Conservation (phyloP, 2,888 invertebrate genomes). For the Xestoiulus laeticollis region DNA sequence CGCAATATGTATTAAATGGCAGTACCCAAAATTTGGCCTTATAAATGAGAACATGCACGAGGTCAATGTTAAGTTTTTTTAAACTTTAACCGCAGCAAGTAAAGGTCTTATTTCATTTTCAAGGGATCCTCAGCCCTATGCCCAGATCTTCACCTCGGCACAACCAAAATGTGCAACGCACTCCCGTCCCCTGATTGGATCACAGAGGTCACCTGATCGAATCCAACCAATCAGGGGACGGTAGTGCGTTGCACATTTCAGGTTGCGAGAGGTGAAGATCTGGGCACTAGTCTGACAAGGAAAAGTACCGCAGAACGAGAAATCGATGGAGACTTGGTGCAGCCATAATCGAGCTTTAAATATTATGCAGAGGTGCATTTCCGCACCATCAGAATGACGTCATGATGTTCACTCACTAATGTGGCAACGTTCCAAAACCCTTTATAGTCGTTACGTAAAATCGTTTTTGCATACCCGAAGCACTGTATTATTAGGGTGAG, state of each 20-base stretch:
- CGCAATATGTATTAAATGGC: not conserved
- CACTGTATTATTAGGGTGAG: not conserved
- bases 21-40: not conserved
- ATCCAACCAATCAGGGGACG: no score
- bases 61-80: not conserved
- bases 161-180: no score
- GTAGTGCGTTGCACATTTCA: no score
- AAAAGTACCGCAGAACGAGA: not conserved
- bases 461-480: not conserved
- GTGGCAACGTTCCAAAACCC: slow-evolving; percentile 21
- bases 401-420: not conserved
- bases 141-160: no score
- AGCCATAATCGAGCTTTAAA: slow-evolving; percentile 8
- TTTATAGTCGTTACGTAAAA: not conserved
- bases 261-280: not conserved
- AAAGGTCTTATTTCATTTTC: no score
- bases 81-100: no score
- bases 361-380: not conserved
- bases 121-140: no score
- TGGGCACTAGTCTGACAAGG: not conserved
- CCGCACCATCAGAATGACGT: not conserved
- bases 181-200: no score
- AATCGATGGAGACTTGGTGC: not conserved
- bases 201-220: no score
- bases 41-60: not conserved